Base-by-base conservation (phyloP, 2,113 vertebrate species). In the Notarius lentiginosus region DNA sequence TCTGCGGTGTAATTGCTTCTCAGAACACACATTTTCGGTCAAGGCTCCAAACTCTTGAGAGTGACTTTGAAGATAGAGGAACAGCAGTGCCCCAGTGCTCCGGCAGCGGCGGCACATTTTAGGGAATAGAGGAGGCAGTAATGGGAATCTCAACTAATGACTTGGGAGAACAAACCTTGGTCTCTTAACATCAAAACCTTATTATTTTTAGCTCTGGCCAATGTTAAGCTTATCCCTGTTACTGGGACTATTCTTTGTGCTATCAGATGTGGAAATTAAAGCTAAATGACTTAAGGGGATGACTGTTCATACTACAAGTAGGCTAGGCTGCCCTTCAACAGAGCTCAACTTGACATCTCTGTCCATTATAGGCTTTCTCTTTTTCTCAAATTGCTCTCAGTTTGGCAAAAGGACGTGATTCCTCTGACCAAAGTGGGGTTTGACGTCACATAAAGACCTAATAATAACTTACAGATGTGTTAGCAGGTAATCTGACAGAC, bases 191-290 rank as follows among this genome's bases (percentile, higher is more conserved):
- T 96, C 92, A 91, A 93, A 95, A 90, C 93, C 93, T 94, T 94
- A 94, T 94, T 96, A 96, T 96, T 96, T 96, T 96, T 96, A 96
- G 94, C 94, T 91, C 90, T 80, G 93, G 92, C 94, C 94, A 95
- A 92, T 93, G 94, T 93, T 93, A 91, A 93, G 94, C 93, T 94
- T 96, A 94, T 94, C 93, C 93, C 91, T 95, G 92, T 95, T 94
- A 94, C 91, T 93, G 92, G 92, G 93, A 89, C 92, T 92, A 92
- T 95, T 91, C 90, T 93, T 94, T 94, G 93, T 94, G 92, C 94
- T 93, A 95, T 96, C 94, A 95, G 93, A 95, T 95, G 94, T 94
- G 94, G 93, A 95, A 95, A 96, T 95, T 93, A 95, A 96, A 95
- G 93, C 92, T 92, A 94, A 95, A 96, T 96, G 94, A 95, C 95